Evolutionary conservation across 2,888 invertebrate species (phyloP), one percentile per base, ranked within the genome.

Genomic region (Protophormia terraenovae): DNA sequence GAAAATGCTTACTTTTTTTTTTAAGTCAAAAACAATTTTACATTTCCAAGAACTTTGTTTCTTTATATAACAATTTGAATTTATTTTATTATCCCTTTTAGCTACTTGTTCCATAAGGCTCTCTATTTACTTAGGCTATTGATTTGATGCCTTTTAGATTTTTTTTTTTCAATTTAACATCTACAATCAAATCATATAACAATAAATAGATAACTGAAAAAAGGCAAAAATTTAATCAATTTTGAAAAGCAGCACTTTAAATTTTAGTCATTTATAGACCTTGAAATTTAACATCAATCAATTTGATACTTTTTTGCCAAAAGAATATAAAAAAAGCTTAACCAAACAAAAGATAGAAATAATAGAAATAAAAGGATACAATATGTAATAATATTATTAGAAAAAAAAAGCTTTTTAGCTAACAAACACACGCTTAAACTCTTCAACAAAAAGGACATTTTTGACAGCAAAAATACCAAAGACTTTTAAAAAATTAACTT

Each of bases 231-330:
- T 14, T 53, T 24, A 22, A 24, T 24, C 1, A 24, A 53, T 14
- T 53, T 53, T 53, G 8, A 14, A 47, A 47, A 47, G 10, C 3
- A 10, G 7, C 19, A 47, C 8, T 47, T 47, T 10, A 47, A 47
- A 22, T 0, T 47, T 8, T 10, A 10, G 19, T 8, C 10, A 14
- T 55, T 29, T 55, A 1, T 4, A 27, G 24, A 6, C 53, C 29
- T 27, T 55, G 27, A 27, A n/a, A 29, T n/a, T 60, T 29, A 14
- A 60, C 19, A 58, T 72, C 55, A 55, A 58, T 45, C 47, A 72
- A 27, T 27, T 55, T 29, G n/a, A 55, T 27, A 55, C 24, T 14
- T 53, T 27, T 12, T 55, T 5, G 12, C 1, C 14, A 53, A 53
- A 53, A 14, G 2, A 6, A 3, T 8, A 22, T 6, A 14, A 35